phyloP scores from a whole-genome alignment of 2,797 vertebrate genomes.

The Aulostomus chinensis region DNA sequence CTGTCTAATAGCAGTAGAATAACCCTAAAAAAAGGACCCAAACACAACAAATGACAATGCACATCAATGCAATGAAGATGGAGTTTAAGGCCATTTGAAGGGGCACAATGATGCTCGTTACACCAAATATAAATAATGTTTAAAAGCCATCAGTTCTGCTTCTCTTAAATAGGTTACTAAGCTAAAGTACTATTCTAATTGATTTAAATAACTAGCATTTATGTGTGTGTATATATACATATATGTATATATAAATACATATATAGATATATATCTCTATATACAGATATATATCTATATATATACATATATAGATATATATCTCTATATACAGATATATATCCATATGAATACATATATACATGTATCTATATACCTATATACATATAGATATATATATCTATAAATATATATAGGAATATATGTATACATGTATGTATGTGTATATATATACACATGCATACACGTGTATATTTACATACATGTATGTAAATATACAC shows the following conservation, averaged over 20 bases:
- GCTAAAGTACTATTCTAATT: conserved; percentile 77
- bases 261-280: conserved; percentile 62
- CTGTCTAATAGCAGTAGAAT: conserved; percentile 41
- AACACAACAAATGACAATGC: conserved; percentile 59
- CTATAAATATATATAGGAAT: conserved; percentile 59
- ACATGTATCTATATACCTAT: conserved; percentile 37
- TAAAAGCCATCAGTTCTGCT: conserved; percentile 66
- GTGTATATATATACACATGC: conserved; percentile 37
- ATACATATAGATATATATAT: conserved; percentile 56
- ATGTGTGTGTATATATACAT: conserved; percentile 62
- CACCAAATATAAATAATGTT: conserved; percentile 79
- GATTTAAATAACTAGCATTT: conserved; percentile 80
- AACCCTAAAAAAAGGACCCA: conserved; percentile 31
- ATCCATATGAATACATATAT: conserved; percentile 43
- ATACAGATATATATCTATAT: conserved; percentile 66
- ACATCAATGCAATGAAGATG: conserved; percentile 57
- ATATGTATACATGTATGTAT: conserved; percentile 62
- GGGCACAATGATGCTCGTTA: conserved; percentile 60
- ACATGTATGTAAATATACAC: conserved; percentile 62
- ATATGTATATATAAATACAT: conserved; percentile 63
- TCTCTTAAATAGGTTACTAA: conserved; percentile 79
- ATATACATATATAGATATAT: conserved; percentile 62
- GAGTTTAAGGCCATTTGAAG: conserved; percentile 77
- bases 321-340: conserved; percentile 57
- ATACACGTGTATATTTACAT: conserved; percentile 67